phyloP scores from a whole-genome alignment of 2,888 invertebrate species.

The Yponomeuta sedellus region DNA sequence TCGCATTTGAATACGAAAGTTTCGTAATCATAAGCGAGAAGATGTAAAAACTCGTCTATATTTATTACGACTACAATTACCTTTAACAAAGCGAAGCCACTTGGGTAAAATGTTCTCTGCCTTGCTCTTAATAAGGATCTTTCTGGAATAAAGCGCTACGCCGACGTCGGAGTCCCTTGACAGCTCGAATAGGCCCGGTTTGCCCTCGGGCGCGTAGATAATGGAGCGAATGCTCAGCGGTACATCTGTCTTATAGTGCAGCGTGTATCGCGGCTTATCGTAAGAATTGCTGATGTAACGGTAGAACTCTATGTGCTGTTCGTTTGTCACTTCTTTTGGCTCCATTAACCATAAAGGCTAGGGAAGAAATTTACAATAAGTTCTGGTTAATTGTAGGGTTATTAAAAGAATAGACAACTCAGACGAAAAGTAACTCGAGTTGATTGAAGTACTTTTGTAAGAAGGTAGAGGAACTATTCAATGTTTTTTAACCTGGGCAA shows the following conservation, averaged over 20 bases:
- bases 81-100: conserved; percentile 97
- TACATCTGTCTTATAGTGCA: conserved; percentile 95
- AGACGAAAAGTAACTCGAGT: no score
- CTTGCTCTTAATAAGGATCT: conserved; percentile 93
- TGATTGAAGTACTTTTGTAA: no score
- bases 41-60: background rate
- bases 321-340: conserved; percentile 87
- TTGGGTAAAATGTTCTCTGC: conserved; percentile 94
- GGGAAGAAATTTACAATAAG: conserved; percentile 25
- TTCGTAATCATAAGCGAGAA: background rate
- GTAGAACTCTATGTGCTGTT: conserved; percentile 96
- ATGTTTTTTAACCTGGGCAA: no score
- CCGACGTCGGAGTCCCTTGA: conserved; percentile 90
- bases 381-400: background rate
- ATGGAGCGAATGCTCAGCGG: conserved; percentile 94
- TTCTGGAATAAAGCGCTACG: conserved; percentile 93
- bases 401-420: no score
- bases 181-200: conserved; percentile 93
- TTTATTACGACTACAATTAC: conserved; percentile 45
- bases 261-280: conserved; percentile 90
- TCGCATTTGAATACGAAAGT: background rate
- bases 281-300: conserved; percentile 90
- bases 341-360: conserved; percentile 96
- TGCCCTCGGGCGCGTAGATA: conserved; percentile 95
- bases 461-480: no score